These are phyloP conservation scores for Nymphalis urticae DNA, from an alignment of 2,888 invertebrate species.

Conservation along the genomic window DNA sequence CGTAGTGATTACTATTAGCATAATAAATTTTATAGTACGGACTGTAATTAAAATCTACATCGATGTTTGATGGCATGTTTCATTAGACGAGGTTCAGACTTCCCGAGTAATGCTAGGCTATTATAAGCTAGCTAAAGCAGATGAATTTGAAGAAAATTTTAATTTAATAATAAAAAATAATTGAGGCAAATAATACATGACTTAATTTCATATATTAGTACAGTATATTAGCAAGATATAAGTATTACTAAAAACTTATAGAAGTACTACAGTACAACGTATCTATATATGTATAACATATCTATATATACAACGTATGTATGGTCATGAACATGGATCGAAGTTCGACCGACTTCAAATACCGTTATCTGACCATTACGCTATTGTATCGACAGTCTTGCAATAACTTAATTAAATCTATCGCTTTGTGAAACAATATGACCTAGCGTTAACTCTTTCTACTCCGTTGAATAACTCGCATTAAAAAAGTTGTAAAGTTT, in stretches of 20 bases:
- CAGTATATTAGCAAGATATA: too few relatives aligned
- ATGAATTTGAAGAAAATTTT: not conserved
- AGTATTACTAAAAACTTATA: too few relatives aligned
- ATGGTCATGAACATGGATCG: too few relatives aligned
- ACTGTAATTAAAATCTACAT: conserved; percentile 50
- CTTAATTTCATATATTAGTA: too few relatives aligned
- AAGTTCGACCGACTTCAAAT: too few relatives aligned
- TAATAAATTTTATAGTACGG: conserved; percentile 47
- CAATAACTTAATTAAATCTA: not conserved
- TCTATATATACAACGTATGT: too few relatives aligned
- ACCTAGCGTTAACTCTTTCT: not conserved
- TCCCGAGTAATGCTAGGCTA: conserved; percentile 12
- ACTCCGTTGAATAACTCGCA: conserved; percentile 1
- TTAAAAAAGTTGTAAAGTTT: conserved; percentile 8
- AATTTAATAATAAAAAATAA: not conserved
- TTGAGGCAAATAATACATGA: not conserved
- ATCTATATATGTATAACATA: too few relatives aligned
- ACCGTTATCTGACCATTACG: too few relatives aligned
- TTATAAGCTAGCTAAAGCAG: not conserved
- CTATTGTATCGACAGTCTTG: too few relatives aligned
- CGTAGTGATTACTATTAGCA: conserved; percentile 48
- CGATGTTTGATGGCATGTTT: conserved; percentile 50
- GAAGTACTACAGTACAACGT: too few relatives aligned
- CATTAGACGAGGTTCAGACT: conserved; percentile 41
- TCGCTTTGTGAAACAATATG: not conserved